Base-by-base conservation (phyloP, 2,888 invertebrate genomes). In the Zeuzera pyrina region DNA sequence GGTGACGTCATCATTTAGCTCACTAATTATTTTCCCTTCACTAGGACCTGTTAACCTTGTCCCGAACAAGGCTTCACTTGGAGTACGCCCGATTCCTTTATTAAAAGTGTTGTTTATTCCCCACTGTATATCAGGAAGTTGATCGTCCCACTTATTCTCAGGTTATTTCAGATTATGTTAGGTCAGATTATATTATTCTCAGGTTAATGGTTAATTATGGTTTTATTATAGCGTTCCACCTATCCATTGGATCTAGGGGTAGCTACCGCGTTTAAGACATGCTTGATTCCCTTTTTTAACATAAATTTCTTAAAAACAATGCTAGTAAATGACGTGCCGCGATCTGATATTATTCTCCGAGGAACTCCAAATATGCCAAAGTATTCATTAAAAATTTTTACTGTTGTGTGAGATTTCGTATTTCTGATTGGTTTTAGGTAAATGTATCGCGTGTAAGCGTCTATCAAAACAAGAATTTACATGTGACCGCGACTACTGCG, bases 311-410 rank as follows among this genome's bases (percentile, higher is more conserved):
- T 24, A 15, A 42, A 40, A 2, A 2, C 3, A 8, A 34, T 30
- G 7, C 33, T 31, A 1, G 35, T 42, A 11, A 35, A 38, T 1
- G 42, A 34, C 4, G 35, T 29, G n/a, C 39, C 39, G 4, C 42
- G 11, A 24, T 42, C 37, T 0, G 35, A 35, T 3, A 42, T 30
- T 6, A 42, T 12, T 14, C 33, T 27, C 5, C 10, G 10, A 1
- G 38, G 43, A 14, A 35, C 24, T 10, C 39, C 38, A 23, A 42
- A 40, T 19, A 25, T 34, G 2, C 15, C 10, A 11, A 36, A 29
- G 12, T 39, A 30, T 12, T 42, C 34, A 4, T 31, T n/a, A 16
- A 40, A 14, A 0, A 7, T 31, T 2, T 12, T 30, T 7, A 40
- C 15, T 1, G 38, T 27, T 2, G 27, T 24, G 5, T 8, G 5